Evolutionary conservation across 64 coral and sea anemone species (phyloP), one percentile per base, ranked within the genome.

Genomic region (Montipora efflorescens): DNA sequence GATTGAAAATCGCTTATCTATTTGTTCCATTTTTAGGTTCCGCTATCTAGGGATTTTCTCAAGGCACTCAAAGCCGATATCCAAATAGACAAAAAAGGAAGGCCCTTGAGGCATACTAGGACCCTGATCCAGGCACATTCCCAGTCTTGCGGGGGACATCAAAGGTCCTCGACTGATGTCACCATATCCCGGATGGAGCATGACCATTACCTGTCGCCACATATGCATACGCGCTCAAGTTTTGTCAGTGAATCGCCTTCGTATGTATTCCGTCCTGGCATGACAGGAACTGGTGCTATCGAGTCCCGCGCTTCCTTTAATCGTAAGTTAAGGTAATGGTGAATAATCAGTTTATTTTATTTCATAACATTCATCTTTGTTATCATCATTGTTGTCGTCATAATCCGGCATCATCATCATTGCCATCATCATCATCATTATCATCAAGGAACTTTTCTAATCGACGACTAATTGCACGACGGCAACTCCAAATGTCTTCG

Each of bases 1-100:
- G 11, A 57, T 0, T 8, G 5, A 57, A 57, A 57, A 57, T 4
- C 11, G 6, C 7, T 77, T 10, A 49, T 43, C 6, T 0, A 10
- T 25, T 13, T 45, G 3, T 83, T 86, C n/a, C 11, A n/a, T 43
- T 50, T 68, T 10, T 5, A 95, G 97, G 76, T 46, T 16, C 89
- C 97, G 22, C 75, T 98, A 9, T 88, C 91, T 50, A 93, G 76
- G 76, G 91, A 95, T 75, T 94, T 91, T 36, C 64, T 98, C 6
- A 98, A 91, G 74, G 81, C 90, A 12, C 90, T 98, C 19, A 90
- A 80, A 47, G 71, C 57, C 3, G 78, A 59, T 7, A 73, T 98
- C 2, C 19, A 47, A 8, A 76, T 91, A 14, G 94, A 98, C 49
- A 76, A 72, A 69, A 95, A 90, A 74, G 97, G 94, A 5, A 95